phyloP scores from a whole-genome alignment of 1,140 invertebrate species.

The Sarcophaga peregrina region DNA sequence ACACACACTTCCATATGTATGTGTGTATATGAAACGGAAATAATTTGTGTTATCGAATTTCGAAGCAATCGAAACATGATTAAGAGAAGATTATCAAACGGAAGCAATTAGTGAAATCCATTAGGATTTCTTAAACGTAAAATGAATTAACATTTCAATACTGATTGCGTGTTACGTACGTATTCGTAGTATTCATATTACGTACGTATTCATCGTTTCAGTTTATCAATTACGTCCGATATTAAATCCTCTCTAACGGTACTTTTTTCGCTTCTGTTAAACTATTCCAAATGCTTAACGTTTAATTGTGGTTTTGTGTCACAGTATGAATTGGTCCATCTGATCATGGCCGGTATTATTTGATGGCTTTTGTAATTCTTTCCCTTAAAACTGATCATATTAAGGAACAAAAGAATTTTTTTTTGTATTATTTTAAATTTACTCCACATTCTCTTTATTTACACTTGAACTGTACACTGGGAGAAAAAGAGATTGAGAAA shows the following conservation, averaged over 20 bases:
- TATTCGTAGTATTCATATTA: too few species aligned
- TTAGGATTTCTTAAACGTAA: background rate
- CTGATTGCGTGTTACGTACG: too few species aligned
- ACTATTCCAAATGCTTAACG: background rate
- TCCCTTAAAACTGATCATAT: background rate
- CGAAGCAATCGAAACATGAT: too few species aligned
- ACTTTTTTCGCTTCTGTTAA: background rate
- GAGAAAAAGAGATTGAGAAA: background rate
- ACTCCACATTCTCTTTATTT: background rate
- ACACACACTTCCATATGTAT: background rate
- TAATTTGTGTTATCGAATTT: too few species aligned
- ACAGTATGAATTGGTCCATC: background rate
- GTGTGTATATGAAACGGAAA: too few species aligned
- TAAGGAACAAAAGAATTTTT: background rate
- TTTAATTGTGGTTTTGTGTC: background rate
- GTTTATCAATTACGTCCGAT: too few species aligned
- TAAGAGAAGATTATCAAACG: too few species aligned
- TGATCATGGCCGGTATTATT: background rate
- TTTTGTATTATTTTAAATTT: background rate
- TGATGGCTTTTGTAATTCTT: background rate
- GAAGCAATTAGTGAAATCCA: background rate
- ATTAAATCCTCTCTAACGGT: background rate
- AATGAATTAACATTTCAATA: too few species aligned
- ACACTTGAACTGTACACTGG: background rate
- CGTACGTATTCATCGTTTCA: too few species aligned